Conservation (phyloP, 1,140 invertebrate genomes). For the Melanaphis sacchari region DNA sequence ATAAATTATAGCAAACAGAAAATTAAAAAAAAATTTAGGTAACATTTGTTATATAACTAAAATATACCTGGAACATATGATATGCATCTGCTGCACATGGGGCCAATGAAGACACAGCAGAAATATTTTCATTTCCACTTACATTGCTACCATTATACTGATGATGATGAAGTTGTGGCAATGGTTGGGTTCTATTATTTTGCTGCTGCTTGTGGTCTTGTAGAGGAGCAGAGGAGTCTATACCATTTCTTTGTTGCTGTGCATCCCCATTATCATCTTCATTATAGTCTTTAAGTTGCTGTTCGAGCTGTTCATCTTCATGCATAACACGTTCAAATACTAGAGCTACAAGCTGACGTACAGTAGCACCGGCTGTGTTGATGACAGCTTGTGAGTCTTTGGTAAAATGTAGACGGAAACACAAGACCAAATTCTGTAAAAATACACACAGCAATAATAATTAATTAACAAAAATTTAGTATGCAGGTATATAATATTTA, state of each 20-base stretch:
- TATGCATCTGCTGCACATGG: constrained; percentile 94
- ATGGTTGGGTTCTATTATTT: neutral
- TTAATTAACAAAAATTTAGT: neutral
- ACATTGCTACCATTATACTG: neutral
- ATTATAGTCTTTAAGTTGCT: neutral
- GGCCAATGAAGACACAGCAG: constrained; percentile 66
- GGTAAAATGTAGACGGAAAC: constrained; percentile 93
- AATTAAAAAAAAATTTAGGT: neutral
- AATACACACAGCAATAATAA: constrained; percentile 61
- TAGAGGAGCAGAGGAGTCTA: neutral
- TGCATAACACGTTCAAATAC: constrained; percentile 93
- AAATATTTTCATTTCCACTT: neutral
- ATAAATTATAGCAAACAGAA: constrained; percentile 39
- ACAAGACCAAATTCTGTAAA: constrained; percentile 87
- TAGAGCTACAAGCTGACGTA: constrained; percentile 92
- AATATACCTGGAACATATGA: constrained; percentile 86
- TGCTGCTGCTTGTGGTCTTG: neutral
- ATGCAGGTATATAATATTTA: neutral
- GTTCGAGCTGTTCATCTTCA: constrained; percentile 70
- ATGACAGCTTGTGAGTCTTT: constrained; percentile 89
- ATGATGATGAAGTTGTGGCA: neutral
- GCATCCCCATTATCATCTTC: constrained; percentile 56
- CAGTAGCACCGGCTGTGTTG: constrained; percentile 96
- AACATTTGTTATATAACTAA: too few relatives aligned
- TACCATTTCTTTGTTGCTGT: neutral